Percentiles rank a stretch among this genome's conserved stretches.
Evolutionary conservation across 2,113 vertebrate species (phyloP).

Genomic region (Saguinus midas): DNA sequence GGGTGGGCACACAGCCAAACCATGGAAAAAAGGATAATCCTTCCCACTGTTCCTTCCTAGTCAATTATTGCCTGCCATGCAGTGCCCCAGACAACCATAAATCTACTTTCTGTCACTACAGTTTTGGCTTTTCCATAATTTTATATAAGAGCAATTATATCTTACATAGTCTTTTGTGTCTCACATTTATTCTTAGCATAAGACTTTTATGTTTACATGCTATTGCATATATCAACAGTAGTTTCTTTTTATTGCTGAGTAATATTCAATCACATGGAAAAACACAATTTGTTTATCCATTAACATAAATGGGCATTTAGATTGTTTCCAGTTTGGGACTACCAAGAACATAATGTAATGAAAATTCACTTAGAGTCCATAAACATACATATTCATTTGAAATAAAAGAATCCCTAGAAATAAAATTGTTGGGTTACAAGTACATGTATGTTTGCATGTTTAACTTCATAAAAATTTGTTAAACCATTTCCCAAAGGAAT

Average conservation of each 20-base stretch:
- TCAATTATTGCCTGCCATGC: rapidly evolving
- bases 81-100: neutral
- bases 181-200: neutral
- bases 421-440: neutral
- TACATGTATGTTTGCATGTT: neutral
- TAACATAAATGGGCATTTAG: neutral
- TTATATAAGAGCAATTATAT: neutral
- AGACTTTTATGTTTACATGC: neutral
- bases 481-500: neutral
- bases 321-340: neutral
- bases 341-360: neutral
- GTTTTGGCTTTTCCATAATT: neutral
- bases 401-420: neutral
- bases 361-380: neutral
- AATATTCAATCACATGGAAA: neutral
- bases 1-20: too few species aligned
- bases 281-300: neutral
- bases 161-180: neutral
- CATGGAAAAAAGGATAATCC: too few species aligned
- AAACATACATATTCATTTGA: neutral
- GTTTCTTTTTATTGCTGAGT: neutral
- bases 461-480: neutral
- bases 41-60: neutral
- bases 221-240: neutral
- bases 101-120: neutral